Evolutionary conservation across 1,140 invertebrate genomes (phyloP), one percentile per base, ranked within the genome.

Genomic region (Ptiloglossa arizonensis): DNA sequence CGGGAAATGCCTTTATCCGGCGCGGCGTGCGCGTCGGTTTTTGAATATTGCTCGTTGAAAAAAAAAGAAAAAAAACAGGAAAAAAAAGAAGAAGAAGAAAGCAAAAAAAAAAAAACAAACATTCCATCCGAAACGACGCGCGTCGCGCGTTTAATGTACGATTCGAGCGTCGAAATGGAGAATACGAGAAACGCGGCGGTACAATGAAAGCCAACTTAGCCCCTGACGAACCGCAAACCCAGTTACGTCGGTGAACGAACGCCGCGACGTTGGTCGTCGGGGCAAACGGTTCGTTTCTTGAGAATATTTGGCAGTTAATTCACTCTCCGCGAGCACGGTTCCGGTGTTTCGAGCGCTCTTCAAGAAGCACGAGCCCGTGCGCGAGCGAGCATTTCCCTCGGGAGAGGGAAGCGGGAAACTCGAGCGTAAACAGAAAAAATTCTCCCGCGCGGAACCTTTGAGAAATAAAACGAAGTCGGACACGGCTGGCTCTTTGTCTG

Each of bases 251-350:
- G 17, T 22, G 41, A 41, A 32, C 22, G 38, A 46, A 38, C 54
- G 35, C 44, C 17, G 22, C 27, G 22, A 77, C n/a, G n/a, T n/a
- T n/a, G n/a, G n/a, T 71, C 52, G 17, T 9, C 32, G n/a, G 1
- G 4, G 5, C 63, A 48, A 35, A 72, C 41, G 11, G 13, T 59
- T 57, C 68, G 15, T 38, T 60, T 41, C 24, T 27, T 0, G 56
- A 67, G 77, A 79, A 11, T 67, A 35, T 62, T 62, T 62, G n/a
- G 9, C 8, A 24, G 35, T 9, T 62, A 60, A 60, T 60, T 60
- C 19, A 22, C 32, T 29, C n/a, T 19, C 1, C 2, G 6, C 9
- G 19, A 38, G 17, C n/a, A 15, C 17, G 5, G 1, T 6, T 35
- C 29, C n/a, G 24, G n/a, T 60, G 32, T 38, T 38, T 32, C 8